Evolutionary conservation across 2,888 invertebrate species (phyloP).

Genomic region (Acanthosepion pharaonis): DNA sequence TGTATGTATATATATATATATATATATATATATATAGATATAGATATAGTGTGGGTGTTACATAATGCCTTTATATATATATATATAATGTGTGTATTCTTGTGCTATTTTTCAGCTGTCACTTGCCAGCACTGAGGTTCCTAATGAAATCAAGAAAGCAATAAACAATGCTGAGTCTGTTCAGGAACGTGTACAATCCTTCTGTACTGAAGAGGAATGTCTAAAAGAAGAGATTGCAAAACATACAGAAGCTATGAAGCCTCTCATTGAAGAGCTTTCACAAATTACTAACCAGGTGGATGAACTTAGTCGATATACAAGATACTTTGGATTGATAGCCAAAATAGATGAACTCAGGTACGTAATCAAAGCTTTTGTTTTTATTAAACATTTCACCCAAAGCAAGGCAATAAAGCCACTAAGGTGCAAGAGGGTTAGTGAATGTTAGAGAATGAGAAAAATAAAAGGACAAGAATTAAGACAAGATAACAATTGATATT

Average conservation of each 20-base stretch:
- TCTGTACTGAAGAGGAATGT: conserved; percentile 61
- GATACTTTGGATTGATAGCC: conserved; percentile 65
- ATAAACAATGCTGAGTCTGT: conserved; percentile 64
- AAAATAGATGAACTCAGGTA: conserved; percentile 71
- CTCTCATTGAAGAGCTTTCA: conserved; percentile 61
- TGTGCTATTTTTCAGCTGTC: conserved; percentile 61
- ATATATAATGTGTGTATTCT: too few relatives aligned
- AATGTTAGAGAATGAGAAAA: too few relatives aligned
- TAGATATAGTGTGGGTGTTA: too few relatives aligned
- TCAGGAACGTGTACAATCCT: conserved; percentile 55
- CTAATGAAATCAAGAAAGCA: conserved; percentile 67
- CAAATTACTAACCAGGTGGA: conserved; percentile 62
- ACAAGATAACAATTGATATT: too few relatives aligned
- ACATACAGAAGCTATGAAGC: conserved; percentile 58
- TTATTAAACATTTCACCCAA: too few relatives aligned
- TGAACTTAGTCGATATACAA: conserved; percentile 66
- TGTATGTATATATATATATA: too few relatives aligned
- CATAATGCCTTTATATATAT: too few relatives aligned
- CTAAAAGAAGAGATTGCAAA: conserved; percentile 63
- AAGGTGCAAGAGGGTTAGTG: too few relatives aligned
- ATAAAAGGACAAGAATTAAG: too few relatives aligned
- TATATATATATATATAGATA: too few relatives aligned
- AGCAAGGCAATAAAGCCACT: too few relatives aligned
- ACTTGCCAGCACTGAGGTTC: conserved; percentile 68
- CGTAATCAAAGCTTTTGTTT: neutral